These are phyloP conservation scores for Sarcophaga peregrina DNA, from an alignment of 1,140 invertebrate genomes.

Conservation along the genomic window DNA sequence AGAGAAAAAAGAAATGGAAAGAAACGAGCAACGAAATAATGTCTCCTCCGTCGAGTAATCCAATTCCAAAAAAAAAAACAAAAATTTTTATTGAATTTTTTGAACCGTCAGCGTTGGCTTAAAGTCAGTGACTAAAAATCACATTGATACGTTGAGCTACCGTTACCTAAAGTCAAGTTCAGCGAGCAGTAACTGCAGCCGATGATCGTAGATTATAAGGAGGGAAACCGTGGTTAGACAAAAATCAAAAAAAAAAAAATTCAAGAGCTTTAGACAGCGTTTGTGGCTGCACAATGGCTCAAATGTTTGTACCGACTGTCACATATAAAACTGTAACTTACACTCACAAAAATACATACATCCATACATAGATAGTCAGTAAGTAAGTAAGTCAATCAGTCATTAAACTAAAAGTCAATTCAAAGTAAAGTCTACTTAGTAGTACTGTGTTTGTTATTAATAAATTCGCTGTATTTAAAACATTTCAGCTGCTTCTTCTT, in stretches of 20 bases:
- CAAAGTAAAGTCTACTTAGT: too few species aligned
- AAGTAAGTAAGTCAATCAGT: too few species aligned
- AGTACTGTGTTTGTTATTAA: too few species aligned
- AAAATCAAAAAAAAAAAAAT: conserved; percentile 16
- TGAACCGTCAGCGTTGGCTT: conserved; percentile 27
- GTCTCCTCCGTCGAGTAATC: neutral
- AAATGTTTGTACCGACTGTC: too few species aligned
- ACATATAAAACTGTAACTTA: too few species aligned
- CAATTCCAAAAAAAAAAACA: neutral
- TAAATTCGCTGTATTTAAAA: too few species aligned
- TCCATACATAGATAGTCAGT: too few species aligned
- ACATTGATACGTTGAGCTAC: conserved; percentile 23
- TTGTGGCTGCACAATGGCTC: too few species aligned
- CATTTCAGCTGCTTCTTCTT: too few species aligned
- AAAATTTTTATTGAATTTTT: neutral
- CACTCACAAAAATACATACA: too few species aligned
- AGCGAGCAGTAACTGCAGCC: conserved; percentile 1
- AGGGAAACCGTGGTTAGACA: neutral
- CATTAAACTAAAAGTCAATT: too few species aligned
- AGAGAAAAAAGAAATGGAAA: too few species aligned
- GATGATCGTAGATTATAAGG: neutral
- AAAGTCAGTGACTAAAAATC: conserved; percentile 40
- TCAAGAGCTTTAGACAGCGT: neutral
- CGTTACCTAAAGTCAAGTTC: conserved; percentile 38
- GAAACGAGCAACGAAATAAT: neutral